Evolutionary conservation across 2,888 invertebrate genomes (phyloP).

Genomic region (Zhuqinia jingwanae): DNA sequence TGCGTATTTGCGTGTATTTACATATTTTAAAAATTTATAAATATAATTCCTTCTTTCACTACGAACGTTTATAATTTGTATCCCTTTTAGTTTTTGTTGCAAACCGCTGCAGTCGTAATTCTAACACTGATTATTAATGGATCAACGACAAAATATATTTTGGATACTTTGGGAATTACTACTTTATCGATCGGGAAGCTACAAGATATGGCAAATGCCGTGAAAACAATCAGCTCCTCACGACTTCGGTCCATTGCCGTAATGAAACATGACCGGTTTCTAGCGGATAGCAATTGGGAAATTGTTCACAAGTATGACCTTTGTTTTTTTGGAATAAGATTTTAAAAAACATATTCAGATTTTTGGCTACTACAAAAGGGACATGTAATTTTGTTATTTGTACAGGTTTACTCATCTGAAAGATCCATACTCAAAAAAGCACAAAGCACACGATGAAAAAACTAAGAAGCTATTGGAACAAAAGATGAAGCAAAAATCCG

Average conservation of each 20-base stretch:
- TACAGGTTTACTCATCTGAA: conserved; percentile 83
- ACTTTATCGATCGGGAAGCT: conserved; percentile 83
- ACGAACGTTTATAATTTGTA: background rate
- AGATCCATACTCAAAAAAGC: conserved; percentile 83
- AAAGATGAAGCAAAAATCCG: conserved; percentile 49
- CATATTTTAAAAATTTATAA: background rate
- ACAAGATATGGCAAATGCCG: conserved; percentile 84
- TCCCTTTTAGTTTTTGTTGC: conserved; percentile 82
- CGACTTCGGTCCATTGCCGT: conserved; percentile 83
- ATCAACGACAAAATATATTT: conserved; percentile 83
- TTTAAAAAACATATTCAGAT: background rate
- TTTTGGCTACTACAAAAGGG: too few species aligned
- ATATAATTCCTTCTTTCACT: too few species aligned
- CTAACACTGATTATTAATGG: conserved; percentile 84
- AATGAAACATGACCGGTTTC: conserved; percentile 85
- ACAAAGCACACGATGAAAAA: conserved; percentile 70
- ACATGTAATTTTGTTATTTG: background rate
- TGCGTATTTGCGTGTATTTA: background rate
- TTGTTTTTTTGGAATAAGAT: background rate
- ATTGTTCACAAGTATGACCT: conserved; percentile 81
- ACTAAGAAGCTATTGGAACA: conserved; percentile 53
- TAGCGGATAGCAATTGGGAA: conserved; percentile 86
- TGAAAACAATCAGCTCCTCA: conserved; percentile 82
- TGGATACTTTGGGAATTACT: conserved; percentile 83
- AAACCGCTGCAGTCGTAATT: conserved; percentile 84